phyloP scores from a whole-genome alignment of 2,113 vertebrate species.

The Monarcha castaneiventris region DNA sequence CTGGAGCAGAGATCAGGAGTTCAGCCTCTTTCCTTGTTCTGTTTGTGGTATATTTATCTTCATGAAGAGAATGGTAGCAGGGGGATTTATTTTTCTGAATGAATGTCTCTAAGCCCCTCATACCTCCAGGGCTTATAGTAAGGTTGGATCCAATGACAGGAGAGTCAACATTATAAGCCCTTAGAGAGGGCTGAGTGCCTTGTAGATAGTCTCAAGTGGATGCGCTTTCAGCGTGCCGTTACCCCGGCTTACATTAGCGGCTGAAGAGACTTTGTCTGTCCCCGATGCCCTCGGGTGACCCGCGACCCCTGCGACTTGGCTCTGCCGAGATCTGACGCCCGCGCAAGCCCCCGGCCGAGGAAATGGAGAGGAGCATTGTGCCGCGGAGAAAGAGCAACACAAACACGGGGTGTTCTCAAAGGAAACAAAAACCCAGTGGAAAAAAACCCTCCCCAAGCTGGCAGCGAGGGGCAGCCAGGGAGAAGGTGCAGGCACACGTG shows the following conservation, averaged over 20 bases:
- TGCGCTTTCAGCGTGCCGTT: conserved; percentile 77
- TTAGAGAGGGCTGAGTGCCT: conserved; percentile 74
- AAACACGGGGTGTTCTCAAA: conserved; percentile 77
- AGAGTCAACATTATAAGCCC: conserved; percentile 80
- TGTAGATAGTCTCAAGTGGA: conserved; percentile 80
- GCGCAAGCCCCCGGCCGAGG: conserved; percentile 66
- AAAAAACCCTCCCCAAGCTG: neutral
- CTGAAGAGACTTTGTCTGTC: conserved; percentile 76
- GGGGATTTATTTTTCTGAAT: conserved; percentile 71
- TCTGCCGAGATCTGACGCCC: conserved; percentile 69
- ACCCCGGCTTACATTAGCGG: conserved; percentile 76
- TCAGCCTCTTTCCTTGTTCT: conserved; percentile 62
- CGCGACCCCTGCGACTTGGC: conserved; percentile 74
- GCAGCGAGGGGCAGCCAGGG: neutral
- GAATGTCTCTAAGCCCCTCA: conserved; percentile 67
- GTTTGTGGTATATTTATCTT: conserved; percentile 73
- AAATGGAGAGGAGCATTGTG: conserved; percentile 78
- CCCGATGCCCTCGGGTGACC: conserved; percentile 76
- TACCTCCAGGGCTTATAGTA: conserved; percentile 74
- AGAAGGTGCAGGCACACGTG: neutral
- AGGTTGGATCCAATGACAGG: conserved; percentile 77
- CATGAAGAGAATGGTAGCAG: conserved; percentile 67
- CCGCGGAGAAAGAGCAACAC: conserved; percentile 74
- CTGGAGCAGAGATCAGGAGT: conserved; percentile 63
- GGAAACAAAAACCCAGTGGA: conserved; percentile 60